These are phyloP conservation scores for Cottus gobio DNA, from an alignment of 2,113 vertebrate species.

Conservation along the genomic window DNA sequence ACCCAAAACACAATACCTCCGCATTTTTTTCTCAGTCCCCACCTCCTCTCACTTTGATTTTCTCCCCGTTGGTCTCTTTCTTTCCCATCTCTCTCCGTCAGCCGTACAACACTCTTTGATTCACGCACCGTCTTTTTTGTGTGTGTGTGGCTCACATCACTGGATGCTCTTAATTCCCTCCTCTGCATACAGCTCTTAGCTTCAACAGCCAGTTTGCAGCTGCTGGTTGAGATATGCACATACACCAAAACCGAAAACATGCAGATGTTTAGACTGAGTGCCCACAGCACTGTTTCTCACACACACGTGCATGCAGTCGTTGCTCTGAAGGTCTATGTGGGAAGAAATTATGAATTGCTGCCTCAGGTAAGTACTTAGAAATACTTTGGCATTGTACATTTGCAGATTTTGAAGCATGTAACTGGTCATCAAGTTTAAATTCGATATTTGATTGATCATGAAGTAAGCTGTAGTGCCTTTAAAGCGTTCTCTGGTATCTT, in stretches of 20 bases:
- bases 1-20: constrained; percentile 51
- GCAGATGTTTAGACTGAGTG: constrained; percentile 25
- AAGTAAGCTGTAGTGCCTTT: not conserved
- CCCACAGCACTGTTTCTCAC: constrained; percentile 19
- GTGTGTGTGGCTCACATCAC: constrained; percentile 62
- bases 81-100: constrained; percentile 53
- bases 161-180: constrained; percentile 70
- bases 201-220: constrained; percentile 67
- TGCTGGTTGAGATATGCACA: constrained; percentile 58
- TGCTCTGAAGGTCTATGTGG: constrained; percentile 52
- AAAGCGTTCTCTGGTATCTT: not conserved
- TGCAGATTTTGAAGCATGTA: constrained; percentile 3
- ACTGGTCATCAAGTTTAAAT: constrained; percentile 8
- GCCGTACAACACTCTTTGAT: constrained; percentile 67
- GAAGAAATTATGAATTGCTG: constrained; percentile 76
- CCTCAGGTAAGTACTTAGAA: constrained; percentile 73
- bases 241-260: constrained; percentile 36
- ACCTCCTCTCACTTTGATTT: constrained; percentile 35
- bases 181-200: constrained; percentile 77
- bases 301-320: constrained; percentile 19
- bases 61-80: constrained; percentile 51
- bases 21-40: constrained; percentile 20
- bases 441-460: constrained; percentile 1
- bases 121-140: constrained; percentile 19
- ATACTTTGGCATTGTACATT: constrained; percentile 1